phyloP scores from a whole-genome alignment of 2,888 invertebrate genomes.

The Chrysolina oricalcia region DNA sequence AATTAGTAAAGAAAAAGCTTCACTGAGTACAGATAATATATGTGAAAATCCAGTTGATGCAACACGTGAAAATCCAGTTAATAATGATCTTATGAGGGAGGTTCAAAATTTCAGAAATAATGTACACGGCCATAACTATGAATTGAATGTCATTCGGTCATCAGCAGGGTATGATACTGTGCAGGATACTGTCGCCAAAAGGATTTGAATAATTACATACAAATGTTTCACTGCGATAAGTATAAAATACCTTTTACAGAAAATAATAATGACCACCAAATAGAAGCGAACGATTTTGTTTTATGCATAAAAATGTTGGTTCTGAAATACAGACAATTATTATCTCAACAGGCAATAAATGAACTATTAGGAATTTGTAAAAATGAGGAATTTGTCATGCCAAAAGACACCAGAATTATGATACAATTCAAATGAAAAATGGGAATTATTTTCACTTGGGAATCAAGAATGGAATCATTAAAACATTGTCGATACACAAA shows the following conservation, averaged over 20 bases:
- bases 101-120: no score
- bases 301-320: not conserved
- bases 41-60: no score
- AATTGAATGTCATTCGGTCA: conserved; percentile 1
- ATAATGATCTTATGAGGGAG: no score
- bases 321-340: not conserved
- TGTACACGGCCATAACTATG: not conserved
- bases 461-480: conserved; percentile 11
- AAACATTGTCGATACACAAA: not conserved
- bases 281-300: not conserved
- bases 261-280: not conserved
- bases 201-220: not conserved
- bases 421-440: not conserved
- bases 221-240: not conserved
- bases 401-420: not conserved
- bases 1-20: no score
- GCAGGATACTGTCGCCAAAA: not conserved
- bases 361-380: not conserved
- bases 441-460: not conserved
- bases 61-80: no score
- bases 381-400: not conserved
- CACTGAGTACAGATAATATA: no score
- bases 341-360: conserved; percentile 1
- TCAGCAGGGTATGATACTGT: not conserved
- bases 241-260: not conserved